Conservation (phyloP, 2,888 invertebrate species). For the Mimumesa dahlbomi region DNA sequence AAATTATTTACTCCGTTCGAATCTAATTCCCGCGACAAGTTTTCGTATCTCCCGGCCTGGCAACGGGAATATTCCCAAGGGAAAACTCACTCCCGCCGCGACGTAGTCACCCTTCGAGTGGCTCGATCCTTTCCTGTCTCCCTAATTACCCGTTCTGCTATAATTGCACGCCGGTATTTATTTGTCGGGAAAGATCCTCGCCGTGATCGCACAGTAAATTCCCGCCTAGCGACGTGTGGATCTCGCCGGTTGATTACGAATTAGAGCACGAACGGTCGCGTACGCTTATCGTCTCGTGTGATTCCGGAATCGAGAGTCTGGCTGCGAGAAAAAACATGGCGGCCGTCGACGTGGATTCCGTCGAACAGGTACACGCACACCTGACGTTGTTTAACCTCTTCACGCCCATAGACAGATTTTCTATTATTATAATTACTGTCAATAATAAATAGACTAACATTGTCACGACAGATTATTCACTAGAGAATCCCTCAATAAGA, state of each 20-base stretch:
- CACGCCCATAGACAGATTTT: not conserved
- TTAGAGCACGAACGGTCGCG: slow-evolving; percentile 52
- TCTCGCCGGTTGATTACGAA: slow-evolving; percentile 53
- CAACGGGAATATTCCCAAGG: not conserved
- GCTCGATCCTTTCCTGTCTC: slow-evolving; percentile 13
- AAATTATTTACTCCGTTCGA: not conserved
- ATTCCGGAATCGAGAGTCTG: slow-evolving; percentile 24
- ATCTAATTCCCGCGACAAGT: not conserved
- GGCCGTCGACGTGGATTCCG: not conserved
- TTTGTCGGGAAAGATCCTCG: slow-evolving; percentile 34
- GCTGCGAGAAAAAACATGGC: not conserved
- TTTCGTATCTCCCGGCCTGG: no score
- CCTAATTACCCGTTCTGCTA: slow-evolving; percentile 45
- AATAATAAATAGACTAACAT: no score
- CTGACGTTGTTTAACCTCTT: no score
- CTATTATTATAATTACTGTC: no score
- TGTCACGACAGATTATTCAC: no score
- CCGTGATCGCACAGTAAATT: slow-evolving; percentile 47
- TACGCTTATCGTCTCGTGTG: slow-evolving; percentile 44
- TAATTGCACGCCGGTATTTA: slow-evolving; percentile 48
- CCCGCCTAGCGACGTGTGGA: slow-evolving; percentile 42
- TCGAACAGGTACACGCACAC: no score
- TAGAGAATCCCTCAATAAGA: no score
- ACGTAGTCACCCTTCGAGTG: slow-evolving; percentile 7
- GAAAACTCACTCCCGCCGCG: slow-evolving; percentile 13